Evolutionary conservation across 1,140 invertebrate genomes (phyloP), one percentile per base, ranked within the genome.

Genomic region (Philaenus spumarius): DNA sequence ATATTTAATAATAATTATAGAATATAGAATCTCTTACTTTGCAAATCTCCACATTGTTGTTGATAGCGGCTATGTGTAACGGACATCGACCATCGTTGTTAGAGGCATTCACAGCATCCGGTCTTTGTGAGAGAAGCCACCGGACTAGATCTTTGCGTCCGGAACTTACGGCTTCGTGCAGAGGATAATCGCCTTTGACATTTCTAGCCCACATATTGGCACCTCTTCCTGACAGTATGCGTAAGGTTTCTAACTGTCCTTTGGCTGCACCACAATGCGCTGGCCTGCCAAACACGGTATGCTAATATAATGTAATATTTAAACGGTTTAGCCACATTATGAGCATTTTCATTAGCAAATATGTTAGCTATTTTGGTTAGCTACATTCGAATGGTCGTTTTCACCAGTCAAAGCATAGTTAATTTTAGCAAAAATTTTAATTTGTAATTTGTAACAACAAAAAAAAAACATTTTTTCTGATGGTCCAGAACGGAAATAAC

Each of bases 121-220:
- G 89, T 57, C 89, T 76, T 63, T 88, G 84, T 26, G 83, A 81
- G 22, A 95, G 75, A 6, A 97, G 73, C 93, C 93, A 97, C 66
- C 84, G 80, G 0, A 95, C 82, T 40, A 94, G 68, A 65, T 93
- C 94, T 60, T 90, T 84, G 58, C 93, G 80, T 3, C 95, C 93
- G 0, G 91, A 95, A 34, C 87, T 83, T 0, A 96, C 90, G 0
- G 96, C 95, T 73, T 99, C 96, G 71, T 98, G 97, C 14, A 97
- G 72, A 0, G 94, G 93, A 47, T 91, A 76, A 75, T 97, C 93
- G 0, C 93, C 94, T 66, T 88, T 83, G 7, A 90, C 86, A 69
- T 97, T 98, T 55, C 87, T 78, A n/a, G 90, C 75, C 86, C 95
- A 97, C 14, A 98, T 76, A 71, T 97, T 93, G 1, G 89, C 93